Conservation (phyloP, 2,888 invertebrate genomes). For the Chymomyza fuscimana region DNA sequence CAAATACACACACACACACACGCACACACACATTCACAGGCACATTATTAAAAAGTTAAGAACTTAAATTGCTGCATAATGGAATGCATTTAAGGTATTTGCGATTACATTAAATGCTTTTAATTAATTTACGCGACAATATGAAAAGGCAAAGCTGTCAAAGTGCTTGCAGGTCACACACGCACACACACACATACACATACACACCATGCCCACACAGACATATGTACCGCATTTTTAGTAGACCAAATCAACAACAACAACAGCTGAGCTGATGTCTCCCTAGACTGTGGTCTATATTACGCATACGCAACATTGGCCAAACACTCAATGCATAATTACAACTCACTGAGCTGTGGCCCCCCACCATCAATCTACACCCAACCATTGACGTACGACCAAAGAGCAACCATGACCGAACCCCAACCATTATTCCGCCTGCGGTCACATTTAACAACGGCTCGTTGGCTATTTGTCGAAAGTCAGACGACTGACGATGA, state of each 20-base stretch:
- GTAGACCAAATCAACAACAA: not conserved
- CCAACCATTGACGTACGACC: not conserved
- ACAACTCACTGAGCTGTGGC: constrained; percentile 19
- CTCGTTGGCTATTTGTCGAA: constrained; percentile 39
- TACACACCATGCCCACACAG: not conserved
- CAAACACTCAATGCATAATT: constrained; percentile 54
- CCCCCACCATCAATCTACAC: constrained; percentile 12
- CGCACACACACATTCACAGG: not conserved
- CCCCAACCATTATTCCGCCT: constrained; percentile 28
- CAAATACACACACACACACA: not conserved
- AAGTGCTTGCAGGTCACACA: not conserved
- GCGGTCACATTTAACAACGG: constrained; percentile 62
- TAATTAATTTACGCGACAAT: constrained; percentile 53
- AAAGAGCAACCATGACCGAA: too few species aligned
- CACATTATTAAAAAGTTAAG: constrained; percentile 61
- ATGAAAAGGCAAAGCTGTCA: constrained; percentile 10
- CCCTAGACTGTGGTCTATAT: constrained; percentile 12
- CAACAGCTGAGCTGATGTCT: not conserved
- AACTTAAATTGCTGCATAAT: constrained; percentile 59
- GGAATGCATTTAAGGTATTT: constrained; percentile 60
- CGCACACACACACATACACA: not conserved
- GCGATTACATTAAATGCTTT: constrained; percentile 55
- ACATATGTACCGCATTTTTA: not conserved
- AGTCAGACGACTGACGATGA: constrained; percentile 36
- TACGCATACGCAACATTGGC: constrained; percentile 43